A percentile compares a stretch with the other conserved stretches of the same genome.
Evolutionary conservation across 2,113 vertebrate genomes (phyloP).

Genomic region (Scytalopus superciliaris): DNA sequence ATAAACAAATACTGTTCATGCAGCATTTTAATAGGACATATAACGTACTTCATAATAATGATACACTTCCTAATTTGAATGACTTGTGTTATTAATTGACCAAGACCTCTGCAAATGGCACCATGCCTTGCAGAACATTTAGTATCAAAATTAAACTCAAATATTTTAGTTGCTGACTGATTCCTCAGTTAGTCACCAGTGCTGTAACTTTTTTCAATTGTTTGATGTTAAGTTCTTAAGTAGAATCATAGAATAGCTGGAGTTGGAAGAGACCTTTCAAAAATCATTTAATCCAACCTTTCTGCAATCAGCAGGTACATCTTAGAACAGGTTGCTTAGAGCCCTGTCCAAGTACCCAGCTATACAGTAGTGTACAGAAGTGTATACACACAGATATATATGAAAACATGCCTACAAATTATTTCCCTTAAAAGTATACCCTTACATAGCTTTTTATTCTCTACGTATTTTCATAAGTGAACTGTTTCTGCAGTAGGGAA

Average conservation of each 20-base stretch:
- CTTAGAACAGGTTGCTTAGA: neutral
- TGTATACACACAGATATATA: too few relatives aligned
- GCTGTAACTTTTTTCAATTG: neutral
- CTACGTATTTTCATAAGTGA: neutral
- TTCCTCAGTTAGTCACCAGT: neutral
- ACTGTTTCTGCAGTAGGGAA: neutral
- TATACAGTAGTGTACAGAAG: neutral
- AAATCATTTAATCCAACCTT: neutral
- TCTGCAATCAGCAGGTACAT: neutral
- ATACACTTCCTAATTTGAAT: neutral
- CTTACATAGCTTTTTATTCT: neutral
- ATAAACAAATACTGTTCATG: neutral
- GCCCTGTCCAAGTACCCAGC: neutral
- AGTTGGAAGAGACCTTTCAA: neutral
- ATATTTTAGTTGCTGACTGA: neutral
- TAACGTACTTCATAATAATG: accelerated
- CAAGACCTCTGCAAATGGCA: neutral
- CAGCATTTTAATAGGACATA: neutral
- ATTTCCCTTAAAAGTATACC: neutral
- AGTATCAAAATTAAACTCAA: neutral
- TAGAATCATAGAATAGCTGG: neutral
- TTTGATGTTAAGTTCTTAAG: neutral
- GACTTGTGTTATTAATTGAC: neutral
- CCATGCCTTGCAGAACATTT: neutral
- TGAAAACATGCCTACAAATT: neutral